Percentiles rank a stretch among this genome's conserved stretches.
Evolutionary conservation across 2,888 invertebrate genomes (phyloP).

Genomic region (Drosophila tanythrix): DNA sequence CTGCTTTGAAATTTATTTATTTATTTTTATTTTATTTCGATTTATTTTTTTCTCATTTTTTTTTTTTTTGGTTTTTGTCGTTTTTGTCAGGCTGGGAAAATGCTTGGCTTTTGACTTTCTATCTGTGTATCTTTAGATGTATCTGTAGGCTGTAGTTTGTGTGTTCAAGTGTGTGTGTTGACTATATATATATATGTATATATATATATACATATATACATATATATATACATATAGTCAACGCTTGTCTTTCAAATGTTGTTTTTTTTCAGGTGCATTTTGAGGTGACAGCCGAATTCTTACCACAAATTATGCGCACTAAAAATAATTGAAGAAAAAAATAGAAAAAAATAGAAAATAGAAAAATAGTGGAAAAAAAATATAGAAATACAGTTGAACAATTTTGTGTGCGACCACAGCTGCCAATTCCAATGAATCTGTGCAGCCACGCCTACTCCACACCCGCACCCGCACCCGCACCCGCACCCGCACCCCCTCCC

Average conservation of each 20-base stretch:
- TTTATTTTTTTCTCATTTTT: slow-evolving; percentile 11
- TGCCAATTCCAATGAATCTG: slow-evolving; percentile 32
- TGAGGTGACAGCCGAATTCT: slow-evolving; percentile 76
- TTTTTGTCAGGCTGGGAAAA: slow-evolving; percentile 50
- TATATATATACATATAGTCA: slow-evolving; percentile 31
- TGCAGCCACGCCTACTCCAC: slow-evolving; percentile 10
- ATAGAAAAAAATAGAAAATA: neutral
- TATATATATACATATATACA: slow-evolving; percentile 25
- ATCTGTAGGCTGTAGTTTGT: slow-evolving; percentile 21
- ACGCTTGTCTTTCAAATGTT: slow-evolving; percentile 23
- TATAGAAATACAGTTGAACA: neutral
- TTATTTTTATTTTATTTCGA: slow-evolving; percentile 51
- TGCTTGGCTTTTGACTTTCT: slow-evolving; percentile 37
- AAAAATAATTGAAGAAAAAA: slow-evolving; percentile 70
- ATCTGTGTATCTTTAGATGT: slow-evolving; percentile 20
- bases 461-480: neutral
- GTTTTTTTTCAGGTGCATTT: slow-evolving; percentile 74
- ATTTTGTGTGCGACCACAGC: slow-evolving; percentile 27
- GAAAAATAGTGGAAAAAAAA: slow-evolving; percentile 3
- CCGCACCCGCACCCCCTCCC: neutral
- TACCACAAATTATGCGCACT: slow-evolving; percentile 78
- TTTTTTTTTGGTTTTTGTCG: slow-evolving; percentile 3
- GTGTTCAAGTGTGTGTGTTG: slow-evolving; percentile 16
- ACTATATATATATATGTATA: too few species aligned
- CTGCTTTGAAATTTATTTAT: slow-evolving; percentile 47